These are phyloP conservation scores for Apis dorsata DNA, from an alignment of 1,140 invertebrate genomes.

Conservation along the genomic window DNA sequence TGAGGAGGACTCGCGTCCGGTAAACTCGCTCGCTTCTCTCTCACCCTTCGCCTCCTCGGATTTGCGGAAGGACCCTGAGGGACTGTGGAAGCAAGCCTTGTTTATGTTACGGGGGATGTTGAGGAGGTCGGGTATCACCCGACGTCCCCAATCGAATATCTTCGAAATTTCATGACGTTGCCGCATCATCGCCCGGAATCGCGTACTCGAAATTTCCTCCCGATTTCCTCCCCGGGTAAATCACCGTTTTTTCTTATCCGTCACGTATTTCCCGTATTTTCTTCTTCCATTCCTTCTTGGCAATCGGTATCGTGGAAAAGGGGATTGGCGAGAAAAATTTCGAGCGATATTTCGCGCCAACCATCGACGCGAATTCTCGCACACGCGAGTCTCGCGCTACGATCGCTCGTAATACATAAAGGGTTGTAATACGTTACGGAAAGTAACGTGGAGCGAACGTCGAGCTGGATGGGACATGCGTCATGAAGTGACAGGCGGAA, in stretches of 20 bases:
- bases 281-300: too few relatives aligned
- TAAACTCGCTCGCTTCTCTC: constrained; percentile 44
- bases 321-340: constrained; percentile 21
- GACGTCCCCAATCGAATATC: constrained; percentile 55
- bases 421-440: constrained; percentile 72
- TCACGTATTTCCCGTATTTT: neutral
- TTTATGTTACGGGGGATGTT: constrained; percentile 65
- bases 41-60: constrained; percentile 9
- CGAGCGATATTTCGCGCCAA: constrained; percentile 5
- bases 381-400: neutral
- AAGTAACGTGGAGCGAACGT: constrained; percentile 63
- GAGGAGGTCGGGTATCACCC: constrained; percentile 17
- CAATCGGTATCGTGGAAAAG: neutral
- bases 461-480: constrained; percentile 76
- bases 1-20: constrained; percentile 45
- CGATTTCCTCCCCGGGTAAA: neutral
- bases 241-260: neutral
- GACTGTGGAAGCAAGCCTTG: constrained; percentile 52
- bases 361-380: neutral
- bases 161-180: constrained; percentile 59
- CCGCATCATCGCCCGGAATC: constrained; percentile 11
- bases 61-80: constrained; percentile 22
- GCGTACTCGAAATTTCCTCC: neutral
- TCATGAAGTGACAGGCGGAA: constrained; percentile 79
- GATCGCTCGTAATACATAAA: constrained; percentile 58